These are phyloP conservation scores for Fundulus diaphanus DNA, from an alignment of 2,797 vertebrate species.

Conservation along the genomic window DNA sequence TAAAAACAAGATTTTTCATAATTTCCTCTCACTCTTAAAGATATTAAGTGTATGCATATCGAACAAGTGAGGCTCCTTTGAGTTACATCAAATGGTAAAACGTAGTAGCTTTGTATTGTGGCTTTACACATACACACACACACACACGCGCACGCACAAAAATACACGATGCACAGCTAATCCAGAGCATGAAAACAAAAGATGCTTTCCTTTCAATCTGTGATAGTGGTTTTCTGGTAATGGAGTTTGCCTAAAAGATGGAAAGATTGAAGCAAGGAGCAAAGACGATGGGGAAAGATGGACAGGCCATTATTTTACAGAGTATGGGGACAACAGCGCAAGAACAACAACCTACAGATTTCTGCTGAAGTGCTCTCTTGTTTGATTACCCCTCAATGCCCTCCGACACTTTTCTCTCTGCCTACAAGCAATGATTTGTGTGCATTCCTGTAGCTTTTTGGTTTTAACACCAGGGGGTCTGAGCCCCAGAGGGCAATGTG, in stretches of 20 bases:
- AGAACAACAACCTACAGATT: constrained; percentile 56
- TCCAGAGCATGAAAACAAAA: constrained; percentile 55
- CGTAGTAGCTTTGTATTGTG: constrained; percentile 40
- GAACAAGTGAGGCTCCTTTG: constrained; percentile 37
- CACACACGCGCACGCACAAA: constrained; percentile 20
- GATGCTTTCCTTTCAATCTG: constrained; percentile 60
- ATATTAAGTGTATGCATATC: constrained; percentile 66
- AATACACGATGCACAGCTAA: constrained; percentile 33
- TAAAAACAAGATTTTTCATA: constrained; percentile 57
- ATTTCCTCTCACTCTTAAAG: constrained; percentile 56
- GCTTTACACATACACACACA: constrained; percentile 20
- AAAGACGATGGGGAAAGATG: constrained; percentile 55
- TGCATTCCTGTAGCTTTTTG: constrained; percentile 57
- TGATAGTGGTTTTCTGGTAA: constrained; percentile 52
- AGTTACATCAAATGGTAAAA: constrained; percentile 43
- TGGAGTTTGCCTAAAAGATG: constrained; percentile 68
- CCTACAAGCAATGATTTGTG: constrained; percentile 52
- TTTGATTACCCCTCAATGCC: constrained; percentile 62
- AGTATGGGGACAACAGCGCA: constrained; percentile 34
- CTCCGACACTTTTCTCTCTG: constrained; percentile 43
- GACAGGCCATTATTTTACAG: constrained; percentile 48
- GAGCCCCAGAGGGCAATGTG: constrained; percentile 46
- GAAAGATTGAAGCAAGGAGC: constrained; percentile 55
- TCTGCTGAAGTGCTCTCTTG: constrained; percentile 62
- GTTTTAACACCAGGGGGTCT: constrained; percentile 46